Conservation (phyloP, 2,797 vertebrate genomes). For the Mycteria americana region DNA sequence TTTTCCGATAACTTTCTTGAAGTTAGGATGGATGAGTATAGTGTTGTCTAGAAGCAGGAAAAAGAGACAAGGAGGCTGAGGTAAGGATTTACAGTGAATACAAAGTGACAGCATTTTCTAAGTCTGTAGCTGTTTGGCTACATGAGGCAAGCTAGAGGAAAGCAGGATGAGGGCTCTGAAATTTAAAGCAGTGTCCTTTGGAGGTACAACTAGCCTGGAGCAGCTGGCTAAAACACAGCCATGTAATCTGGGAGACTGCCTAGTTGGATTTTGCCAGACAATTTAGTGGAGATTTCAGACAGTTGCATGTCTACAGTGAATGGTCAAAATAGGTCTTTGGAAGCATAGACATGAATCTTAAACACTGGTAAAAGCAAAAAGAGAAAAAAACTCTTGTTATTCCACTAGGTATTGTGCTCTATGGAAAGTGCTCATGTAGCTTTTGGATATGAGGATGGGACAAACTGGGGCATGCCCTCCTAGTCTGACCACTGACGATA, state of each 20-base stretch:
- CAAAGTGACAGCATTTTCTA: neutral
- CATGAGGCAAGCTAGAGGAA: neutral
- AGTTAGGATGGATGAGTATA: neutral
- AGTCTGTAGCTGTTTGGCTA: neutral
- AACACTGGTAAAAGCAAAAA: neutral
- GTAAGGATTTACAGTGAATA: neutral
- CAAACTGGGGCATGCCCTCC: neutral
- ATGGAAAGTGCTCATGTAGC: neutral
- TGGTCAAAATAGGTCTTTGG: neutral
- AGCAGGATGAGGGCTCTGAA: neutral
- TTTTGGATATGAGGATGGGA: neutral
- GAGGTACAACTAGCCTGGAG: neutral
- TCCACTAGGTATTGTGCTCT: neutral
- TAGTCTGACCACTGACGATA: neutral
- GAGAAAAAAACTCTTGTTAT: neutral
- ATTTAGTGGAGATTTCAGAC: neutral
- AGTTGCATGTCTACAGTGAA: neutral
- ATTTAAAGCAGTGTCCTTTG: constrained; percentile 14
- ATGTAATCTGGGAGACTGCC: neutral
- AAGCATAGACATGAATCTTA: neutral
- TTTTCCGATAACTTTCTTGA: neutral
- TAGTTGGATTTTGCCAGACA: neutral
- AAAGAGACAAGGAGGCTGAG: neutral
- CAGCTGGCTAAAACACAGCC: neutral
- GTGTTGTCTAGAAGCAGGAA: neutral